phyloP scores from a whole-genome alignment of 2,113 vertebrate genomes.

The Ranitomeya variabilis region DNA sequence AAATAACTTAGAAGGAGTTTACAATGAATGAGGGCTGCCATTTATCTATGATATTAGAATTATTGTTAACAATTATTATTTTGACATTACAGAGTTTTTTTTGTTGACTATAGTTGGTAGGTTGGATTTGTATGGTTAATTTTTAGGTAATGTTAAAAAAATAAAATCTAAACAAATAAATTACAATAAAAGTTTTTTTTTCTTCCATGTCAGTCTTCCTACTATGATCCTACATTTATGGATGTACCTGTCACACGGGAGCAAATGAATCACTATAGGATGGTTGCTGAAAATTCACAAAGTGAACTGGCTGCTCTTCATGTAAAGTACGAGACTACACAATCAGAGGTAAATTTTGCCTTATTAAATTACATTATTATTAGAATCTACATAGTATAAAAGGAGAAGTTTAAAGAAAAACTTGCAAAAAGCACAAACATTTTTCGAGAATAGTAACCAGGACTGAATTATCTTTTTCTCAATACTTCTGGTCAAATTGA shows the following conservation, averaged over 20 bases:
- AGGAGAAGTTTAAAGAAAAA: neutral
- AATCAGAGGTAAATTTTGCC: slow-evolving; percentile 72
- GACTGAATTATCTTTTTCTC: no score
- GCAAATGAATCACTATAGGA: slow-evolving; percentile 72
- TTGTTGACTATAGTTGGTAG: no score
- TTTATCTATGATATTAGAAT: no score
- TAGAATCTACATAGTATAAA: neutral
- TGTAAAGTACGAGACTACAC: slow-evolving; percentile 74
- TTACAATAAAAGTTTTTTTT: neutral
- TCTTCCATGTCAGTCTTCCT: slow-evolving; percentile 63
- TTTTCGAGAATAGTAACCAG: no score
- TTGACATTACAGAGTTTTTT: no score
- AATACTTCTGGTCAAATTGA: no score
- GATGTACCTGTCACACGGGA: slow-evolving; percentile 70
- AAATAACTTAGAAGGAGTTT: no score
- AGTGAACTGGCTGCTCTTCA: slow-evolving; percentile 77
- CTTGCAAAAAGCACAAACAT: neutral
- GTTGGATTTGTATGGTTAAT: neutral
- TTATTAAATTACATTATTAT: neutral
- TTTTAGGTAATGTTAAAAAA: neutral
- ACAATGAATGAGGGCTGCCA: no score
- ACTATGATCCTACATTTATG: slow-evolving; percentile 48
- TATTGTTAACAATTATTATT: no score
- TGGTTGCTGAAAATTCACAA: slow-evolving; percentile 72
- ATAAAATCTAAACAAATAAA: neutral